Conservation (phyloP, 2,888 invertebrate species). For the Hylaea fasciaria region DNA sequence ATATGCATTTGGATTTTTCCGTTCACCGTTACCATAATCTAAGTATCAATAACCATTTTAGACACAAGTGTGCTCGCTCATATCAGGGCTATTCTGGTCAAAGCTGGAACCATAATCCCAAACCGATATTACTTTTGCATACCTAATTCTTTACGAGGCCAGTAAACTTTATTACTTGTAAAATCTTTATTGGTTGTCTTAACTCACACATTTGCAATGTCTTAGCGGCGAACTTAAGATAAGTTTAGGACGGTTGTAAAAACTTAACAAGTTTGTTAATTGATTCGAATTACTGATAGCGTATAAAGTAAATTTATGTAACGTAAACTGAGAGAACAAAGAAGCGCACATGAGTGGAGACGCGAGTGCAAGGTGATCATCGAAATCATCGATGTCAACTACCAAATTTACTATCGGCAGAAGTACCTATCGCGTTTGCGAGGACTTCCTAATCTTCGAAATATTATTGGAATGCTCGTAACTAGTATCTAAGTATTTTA, state of each 20-base stretch:
- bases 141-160: constrained; percentile 26
- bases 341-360: too few species aligned
- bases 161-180: constrained; percentile 29
- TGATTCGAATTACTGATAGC: constrained; percentile 20
- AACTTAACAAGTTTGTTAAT: constrained; percentile 19
- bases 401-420: too few species aligned
- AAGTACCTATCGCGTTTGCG: too few species aligned
- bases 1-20: neutral
- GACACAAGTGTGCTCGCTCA: constrained; percentile 14
- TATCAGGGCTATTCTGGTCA: constrained; percentile 16
- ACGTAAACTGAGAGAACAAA: too few species aligned
- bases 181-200: constrained; percentile 25
- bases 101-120: constrained; percentile 11
- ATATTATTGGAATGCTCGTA: too few species aligned
- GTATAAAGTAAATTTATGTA: too few species aligned
- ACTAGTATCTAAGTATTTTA: too few species aligned
- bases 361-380: too few species aligned
- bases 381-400: too few species aligned
- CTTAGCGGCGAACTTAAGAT: constrained; percentile 7
- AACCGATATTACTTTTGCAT: constrained; percentile 26
- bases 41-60: constrained; percentile 24
- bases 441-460: too few species aligned
- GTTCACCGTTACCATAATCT: neutral
- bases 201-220: constrained; percentile 25
- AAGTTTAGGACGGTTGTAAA: constrained; percentile 21